phyloP scores from a whole-genome alignment of 2,797 vertebrate species.

The Arctocebus calabarensis region DNA sequence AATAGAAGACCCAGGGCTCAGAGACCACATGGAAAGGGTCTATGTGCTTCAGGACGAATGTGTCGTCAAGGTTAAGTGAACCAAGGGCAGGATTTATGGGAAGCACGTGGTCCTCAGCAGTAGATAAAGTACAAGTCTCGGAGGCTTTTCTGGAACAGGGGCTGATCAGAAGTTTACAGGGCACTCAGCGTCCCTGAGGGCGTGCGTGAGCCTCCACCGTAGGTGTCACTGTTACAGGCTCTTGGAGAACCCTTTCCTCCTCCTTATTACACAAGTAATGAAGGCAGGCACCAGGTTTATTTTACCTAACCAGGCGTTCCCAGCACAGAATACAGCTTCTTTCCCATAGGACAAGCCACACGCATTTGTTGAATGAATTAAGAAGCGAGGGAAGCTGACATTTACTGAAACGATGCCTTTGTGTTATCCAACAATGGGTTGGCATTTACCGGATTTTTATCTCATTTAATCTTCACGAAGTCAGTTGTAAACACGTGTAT shows the following conservation, averaged over 20 bases:
- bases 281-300: neutral
- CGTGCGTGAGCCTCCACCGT: too few species aligned
- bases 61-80: too few species aligned
- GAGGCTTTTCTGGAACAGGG: too few species aligned
- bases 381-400: neutral
- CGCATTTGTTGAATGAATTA: neutral
- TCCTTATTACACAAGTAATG: neutral
- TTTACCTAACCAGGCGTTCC: neutral
- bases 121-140: too few species aligned
- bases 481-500: neutral
- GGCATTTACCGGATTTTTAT: neutral
- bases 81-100: too few species aligned
- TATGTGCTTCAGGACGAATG: too few species aligned
- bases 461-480: neutral
- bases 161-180: too few species aligned
- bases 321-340: neutral
- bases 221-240: neutral
- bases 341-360: neutral
- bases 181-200: too few species aligned
- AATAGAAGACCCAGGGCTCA: too few species aligned
- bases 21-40: too few species aligned
- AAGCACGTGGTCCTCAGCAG: too few species aligned
- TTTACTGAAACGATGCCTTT: neutral
- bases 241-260: neutral
- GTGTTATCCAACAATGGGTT: neutral